Conservation (phyloP, 2,888 invertebrate genomes). For the Oligia fasciuncula region DNA sequence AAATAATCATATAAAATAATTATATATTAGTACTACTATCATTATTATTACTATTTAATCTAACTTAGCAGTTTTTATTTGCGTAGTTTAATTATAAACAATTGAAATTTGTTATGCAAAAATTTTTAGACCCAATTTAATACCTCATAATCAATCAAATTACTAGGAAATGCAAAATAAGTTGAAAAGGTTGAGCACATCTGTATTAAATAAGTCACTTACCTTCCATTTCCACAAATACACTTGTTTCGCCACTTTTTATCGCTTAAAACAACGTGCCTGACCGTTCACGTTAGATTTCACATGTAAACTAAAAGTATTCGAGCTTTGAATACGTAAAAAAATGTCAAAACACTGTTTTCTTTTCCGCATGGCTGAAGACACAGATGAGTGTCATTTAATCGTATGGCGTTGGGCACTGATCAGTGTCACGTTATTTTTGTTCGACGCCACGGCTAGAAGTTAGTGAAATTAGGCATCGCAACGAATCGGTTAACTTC, state of each 20-base stretch:
- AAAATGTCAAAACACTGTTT: slow-evolving; percentile 54
- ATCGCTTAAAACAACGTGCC: slow-evolving; percentile 53
- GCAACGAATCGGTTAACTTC: too few relatives aligned
- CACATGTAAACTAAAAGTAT: slow-evolving; percentile 50
- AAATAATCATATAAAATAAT: slow-evolving; percentile 40
- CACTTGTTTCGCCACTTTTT: slow-evolving; percentile 59
- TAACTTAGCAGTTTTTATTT: slow-evolving; percentile 48
- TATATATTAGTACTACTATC: slow-evolving; percentile 41
- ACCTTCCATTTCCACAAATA: slow-evolving; percentile 60
- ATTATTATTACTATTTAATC: slow-evolving; percentile 47
- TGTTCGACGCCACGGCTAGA: slow-evolving; percentile 49
- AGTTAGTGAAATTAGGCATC: slow-evolving; percentile 51
- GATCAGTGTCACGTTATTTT: slow-evolving; percentile 49
- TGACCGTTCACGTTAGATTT: slow-evolving; percentile 59
- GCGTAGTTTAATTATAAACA: slow-evolving; percentile 45
- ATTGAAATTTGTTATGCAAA: slow-evolving; percentile 42
- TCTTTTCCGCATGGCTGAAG: slow-evolving; percentile 58
- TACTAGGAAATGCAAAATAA: slow-evolving; percentile 46
- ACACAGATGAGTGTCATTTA: slow-evolving; percentile 58
- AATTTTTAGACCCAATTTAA: slow-evolving; percentile 52
- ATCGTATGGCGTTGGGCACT: slow-evolving; percentile 47
- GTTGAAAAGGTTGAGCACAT: slow-evolving; percentile 59
- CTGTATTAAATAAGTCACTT: slow-evolving; percentile 53
- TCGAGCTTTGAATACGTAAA: slow-evolving; percentile 51
- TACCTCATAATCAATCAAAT: slow-evolving; percentile 52